Evolutionary conservation across 1,140 invertebrate species (phyloP).

Genomic region (Eupristina koningsbergeri): DNA sequence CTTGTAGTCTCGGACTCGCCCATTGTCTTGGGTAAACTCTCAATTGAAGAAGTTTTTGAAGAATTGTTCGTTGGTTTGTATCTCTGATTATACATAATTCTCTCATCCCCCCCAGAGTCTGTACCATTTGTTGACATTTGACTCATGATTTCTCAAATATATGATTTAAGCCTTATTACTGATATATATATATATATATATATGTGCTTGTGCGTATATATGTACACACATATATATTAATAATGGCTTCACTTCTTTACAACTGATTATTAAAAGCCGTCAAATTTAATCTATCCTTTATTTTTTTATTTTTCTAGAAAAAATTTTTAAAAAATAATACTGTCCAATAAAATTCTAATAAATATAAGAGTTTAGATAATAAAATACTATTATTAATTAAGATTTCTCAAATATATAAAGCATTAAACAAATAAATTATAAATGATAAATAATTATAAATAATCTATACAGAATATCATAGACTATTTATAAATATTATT

Average conservation of each 20-base stretch:
- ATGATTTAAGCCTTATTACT: constrained; percentile 43
- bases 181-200: too few species aligned
- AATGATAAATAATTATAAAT: too few species aligned
- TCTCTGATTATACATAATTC: constrained; percentile 63
- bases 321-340: constrained; percentile 21
- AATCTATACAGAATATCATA: too few species aligned
- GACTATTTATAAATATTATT: too few species aligned
- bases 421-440: too few species aligned
- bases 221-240: too few species aligned
- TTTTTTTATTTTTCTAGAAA: constrained; percentile 43
- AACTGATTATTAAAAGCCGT: constrained; percentile 40
- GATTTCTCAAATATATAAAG: neutral
- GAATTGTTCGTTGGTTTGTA: constrained; percentile 59
- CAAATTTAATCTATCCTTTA: constrained; percentile 15
- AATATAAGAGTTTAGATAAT: neutral
- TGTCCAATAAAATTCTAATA: constrained; percentile 23
- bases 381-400: neutral
- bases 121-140: constrained; percentile 65
- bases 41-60: constrained; percentile 58
- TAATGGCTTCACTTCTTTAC: neutral
- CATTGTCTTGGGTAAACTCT: constrained; percentile 57
- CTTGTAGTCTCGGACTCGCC: constrained; percentile 60
- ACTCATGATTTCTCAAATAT: constrained; percentile 57
- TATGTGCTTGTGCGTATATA: too few species aligned
- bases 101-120: constrained; percentile 67